Base-by-base conservation (phyloP, 1,140 invertebrate genomes). In the Cydia splendana region DNA sequence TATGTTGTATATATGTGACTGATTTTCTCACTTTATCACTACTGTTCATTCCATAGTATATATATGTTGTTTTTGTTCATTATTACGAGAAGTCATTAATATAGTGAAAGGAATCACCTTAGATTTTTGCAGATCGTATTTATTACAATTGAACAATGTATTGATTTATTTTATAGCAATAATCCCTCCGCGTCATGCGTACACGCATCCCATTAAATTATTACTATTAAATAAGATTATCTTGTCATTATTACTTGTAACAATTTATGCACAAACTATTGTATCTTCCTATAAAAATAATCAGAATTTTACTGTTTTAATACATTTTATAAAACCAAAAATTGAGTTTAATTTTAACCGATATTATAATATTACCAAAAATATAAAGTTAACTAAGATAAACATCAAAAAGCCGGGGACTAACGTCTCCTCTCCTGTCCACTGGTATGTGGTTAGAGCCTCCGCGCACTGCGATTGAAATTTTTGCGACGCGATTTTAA, bases 251-350 rank as follows among this genome's bases (percentile, higher is more conserved):
- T 62, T 24, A 62, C 20, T 62, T 62, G 20, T 62, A 62, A 10
- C 57, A 24, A 62, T 13, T 78, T 77, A 82, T 83, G 85, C 84
- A 87, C 85, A 84, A 85, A 86, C 78, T 83, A 81, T 73, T 85
- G 77, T 88, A 86, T 85, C 82, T 80, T 83, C 77, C 81, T 84
- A 80, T 85, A 76, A 79, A 84, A 77, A 82, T 88, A 91, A 88
- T 89, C 86, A 86, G 81, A 84, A 86, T 82, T 89, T 89, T 85
- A 87, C 84, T 89, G 89, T 88, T 92, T 92, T 92, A 92, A 86
- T 92, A 91, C 89, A 91, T 91, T 92, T 85, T 90, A 85, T 90
- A 91, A 88, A 87, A 86, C 86, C 81, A 81, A 45, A 69, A 71
- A 10, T 24, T 10, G 0, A 24, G 78, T 78, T 84, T 86, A 74